A percentile compares a stretch with the other conserved stretches of the same genome.
phyloP scores from a whole-genome alignment of 2,888 invertebrate genomes.

The Lydus trimaculatus region DNA sequence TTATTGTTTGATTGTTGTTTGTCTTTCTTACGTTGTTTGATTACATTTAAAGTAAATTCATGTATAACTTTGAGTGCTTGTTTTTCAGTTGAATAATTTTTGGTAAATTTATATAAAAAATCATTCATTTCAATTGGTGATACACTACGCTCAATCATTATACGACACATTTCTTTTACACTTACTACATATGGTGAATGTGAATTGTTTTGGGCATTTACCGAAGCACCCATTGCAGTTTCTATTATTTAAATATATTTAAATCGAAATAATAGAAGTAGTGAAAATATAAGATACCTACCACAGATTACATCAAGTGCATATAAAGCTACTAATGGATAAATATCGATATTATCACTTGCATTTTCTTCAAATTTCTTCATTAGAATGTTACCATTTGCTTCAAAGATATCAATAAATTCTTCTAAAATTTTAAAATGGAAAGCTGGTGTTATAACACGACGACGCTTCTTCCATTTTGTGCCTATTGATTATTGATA shows the following conservation, averaged over 20 bases:
- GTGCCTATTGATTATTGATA: neutral
- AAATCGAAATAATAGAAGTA: neutral
- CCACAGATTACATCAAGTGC: neutral
- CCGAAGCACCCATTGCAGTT: slow-evolving; percentile 79
- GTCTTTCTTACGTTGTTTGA: slow-evolving; percentile 13
- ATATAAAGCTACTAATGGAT: neutral
- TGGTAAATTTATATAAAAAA: slow-evolving; percentile 61
- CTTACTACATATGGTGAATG: slow-evolving; percentile 76
- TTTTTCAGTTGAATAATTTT: slow-evolving; percentile 66
- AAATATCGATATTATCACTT: neutral
- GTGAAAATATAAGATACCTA: neutral
- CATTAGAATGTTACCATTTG: neutral
- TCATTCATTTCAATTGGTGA: slow-evolving; percentile 63
- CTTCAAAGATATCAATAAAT: neutral
- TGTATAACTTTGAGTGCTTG: slow-evolving; percentile 44
- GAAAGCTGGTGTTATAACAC: neutral
- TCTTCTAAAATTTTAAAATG: neutral
- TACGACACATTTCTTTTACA: slow-evolving; percentile 63
- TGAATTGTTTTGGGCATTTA: slow-evolving; percentile 73
- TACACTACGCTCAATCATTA: slow-evolving; percentile 44
- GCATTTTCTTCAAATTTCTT: neutral
- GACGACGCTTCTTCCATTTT: neutral
- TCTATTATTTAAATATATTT: neutral
- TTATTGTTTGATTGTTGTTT: neutral
- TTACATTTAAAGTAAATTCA: slow-evolving; percentile 23